phyloP scores from a whole-genome alignment of 1,140 invertebrate species.

The Lepidurus packardi region DNA sequence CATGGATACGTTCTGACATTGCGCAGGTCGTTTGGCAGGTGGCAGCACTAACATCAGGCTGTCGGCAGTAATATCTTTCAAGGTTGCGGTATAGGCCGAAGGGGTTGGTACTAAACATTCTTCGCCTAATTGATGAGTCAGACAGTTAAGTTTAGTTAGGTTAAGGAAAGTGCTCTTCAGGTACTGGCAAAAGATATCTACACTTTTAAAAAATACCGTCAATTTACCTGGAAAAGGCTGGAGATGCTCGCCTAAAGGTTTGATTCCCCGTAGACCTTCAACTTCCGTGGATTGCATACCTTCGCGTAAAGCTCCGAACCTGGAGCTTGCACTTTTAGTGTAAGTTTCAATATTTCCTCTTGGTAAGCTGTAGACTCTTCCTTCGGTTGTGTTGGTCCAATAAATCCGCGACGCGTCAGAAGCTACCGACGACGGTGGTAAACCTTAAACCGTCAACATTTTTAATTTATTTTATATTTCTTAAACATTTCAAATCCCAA shows the following conservation, averaged over 20 bases:
- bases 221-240: constrained; percentile 25
- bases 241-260: constrained; percentile 19
- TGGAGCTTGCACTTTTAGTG: not conserved
- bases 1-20: constrained; percentile 57
- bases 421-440: constrained; percentile 46
- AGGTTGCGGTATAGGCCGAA: constrained; percentile 44
- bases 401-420: constrained; percentile 46
- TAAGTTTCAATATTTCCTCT: not conserved
- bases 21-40: constrained; percentile 47
- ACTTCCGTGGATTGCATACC: not conserved
- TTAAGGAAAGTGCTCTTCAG: no score
- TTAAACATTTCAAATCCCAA: no score
- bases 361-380: constrained; percentile 50
- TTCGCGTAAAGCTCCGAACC: not conserved
- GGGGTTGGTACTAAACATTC: constrained; percentile 59
- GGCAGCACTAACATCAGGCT: constrained; percentile 61
- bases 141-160: no score
- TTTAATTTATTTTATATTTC: no score
- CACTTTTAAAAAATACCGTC: not conserved
- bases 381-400: constrained; percentile 50
- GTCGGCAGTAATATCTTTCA: constrained; percentile 52
- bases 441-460: constrained; percentile 34
- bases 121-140: constrained; percentile 41
- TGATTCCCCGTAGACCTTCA: not conserved
- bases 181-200: not conserved